phyloP scores from a whole-genome alignment of 2,888 invertebrate species.

The Megamerina dolium region DNA sequence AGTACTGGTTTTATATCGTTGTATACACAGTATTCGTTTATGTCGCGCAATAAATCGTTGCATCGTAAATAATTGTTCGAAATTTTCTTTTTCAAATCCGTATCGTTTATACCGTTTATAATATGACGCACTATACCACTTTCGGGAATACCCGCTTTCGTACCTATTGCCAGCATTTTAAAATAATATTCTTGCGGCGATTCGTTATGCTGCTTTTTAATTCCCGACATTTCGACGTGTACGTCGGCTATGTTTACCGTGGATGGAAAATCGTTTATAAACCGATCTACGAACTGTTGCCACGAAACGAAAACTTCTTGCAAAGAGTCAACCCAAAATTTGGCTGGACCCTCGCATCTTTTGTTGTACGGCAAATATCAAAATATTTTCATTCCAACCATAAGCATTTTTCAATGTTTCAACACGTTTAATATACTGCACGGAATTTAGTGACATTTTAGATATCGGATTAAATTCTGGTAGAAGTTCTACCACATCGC shows the following conservation, averaged over 20 bases:
- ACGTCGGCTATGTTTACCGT: constrained; percentile 14
- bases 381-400: not conserved
- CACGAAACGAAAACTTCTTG: constrained; percentile 13
- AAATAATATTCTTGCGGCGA: constrained; percentile 11
- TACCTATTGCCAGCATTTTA: constrained; percentile 15
- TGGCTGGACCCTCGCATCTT: constrained; percentile 13
- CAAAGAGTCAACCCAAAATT: constrained; percentile 16
- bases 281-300: constrained; percentile 10
- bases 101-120: too few species aligned
- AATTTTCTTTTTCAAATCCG: too few species aligned
- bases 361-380: constrained; percentile 8
- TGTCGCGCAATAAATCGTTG: too few species aligned
- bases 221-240: constrained; percentile 13
- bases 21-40: too few species aligned
- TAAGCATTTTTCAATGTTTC: constrained; percentile 2
- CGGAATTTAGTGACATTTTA: constrained; percentile 5
- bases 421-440: constrained; percentile 11
- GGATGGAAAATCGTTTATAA: constrained; percentile 16
- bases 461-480: constrained; percentile 6
- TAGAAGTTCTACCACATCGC: constrained; percentile 1
- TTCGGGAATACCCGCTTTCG: constrained; percentile 13
- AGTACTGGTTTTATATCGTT: too few species aligned
- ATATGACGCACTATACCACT: too few species aligned
- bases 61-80: too few species aligned
- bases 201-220: constrained; percentile 5